phyloP scores from a whole-genome alignment of 2,113 vertebrate species.

The Clarias magur region DNA sequence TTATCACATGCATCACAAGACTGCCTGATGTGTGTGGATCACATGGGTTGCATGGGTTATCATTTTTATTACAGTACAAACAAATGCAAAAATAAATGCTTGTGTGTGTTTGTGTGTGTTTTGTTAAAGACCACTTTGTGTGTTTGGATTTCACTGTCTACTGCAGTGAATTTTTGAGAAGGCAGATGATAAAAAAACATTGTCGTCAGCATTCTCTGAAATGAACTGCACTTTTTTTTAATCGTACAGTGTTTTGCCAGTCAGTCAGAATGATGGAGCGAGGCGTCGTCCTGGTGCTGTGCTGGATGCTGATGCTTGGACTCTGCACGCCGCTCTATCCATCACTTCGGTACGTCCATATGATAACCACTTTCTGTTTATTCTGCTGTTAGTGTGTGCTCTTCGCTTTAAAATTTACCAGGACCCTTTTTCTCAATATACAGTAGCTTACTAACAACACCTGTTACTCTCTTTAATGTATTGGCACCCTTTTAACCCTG shows the following conservation, averaged over 20 bases:
- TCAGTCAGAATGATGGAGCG: constrained; percentile 77
- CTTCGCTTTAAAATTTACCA: background rate
- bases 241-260: constrained; percentile 54
- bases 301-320: constrained; percentile 77
- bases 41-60: background rate
- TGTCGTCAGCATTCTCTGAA: constrained; percentile 60
- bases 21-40: background rate
- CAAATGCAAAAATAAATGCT: background rate
- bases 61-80: background rate
- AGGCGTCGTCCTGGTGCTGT: constrained; percentile 77
- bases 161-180: constrained; percentile 41
- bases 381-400: background rate
- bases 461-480: background rate
- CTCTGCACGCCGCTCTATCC: constrained; percentile 77
- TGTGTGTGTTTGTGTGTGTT: background rate
- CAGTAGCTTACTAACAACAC: background rate
- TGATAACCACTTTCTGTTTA: background rate
- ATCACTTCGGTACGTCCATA: constrained; percentile 79
- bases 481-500: background rate
- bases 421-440: background rate
- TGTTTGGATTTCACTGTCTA: background rate
- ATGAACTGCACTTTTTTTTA: constrained; percentile 54
- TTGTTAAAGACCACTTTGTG: background rate
- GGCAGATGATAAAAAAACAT: constrained; percentile 51
- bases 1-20: background rate